Conservation (phyloP, 2,797 vertebrate species). For the Onychomys torridus region DNA sequence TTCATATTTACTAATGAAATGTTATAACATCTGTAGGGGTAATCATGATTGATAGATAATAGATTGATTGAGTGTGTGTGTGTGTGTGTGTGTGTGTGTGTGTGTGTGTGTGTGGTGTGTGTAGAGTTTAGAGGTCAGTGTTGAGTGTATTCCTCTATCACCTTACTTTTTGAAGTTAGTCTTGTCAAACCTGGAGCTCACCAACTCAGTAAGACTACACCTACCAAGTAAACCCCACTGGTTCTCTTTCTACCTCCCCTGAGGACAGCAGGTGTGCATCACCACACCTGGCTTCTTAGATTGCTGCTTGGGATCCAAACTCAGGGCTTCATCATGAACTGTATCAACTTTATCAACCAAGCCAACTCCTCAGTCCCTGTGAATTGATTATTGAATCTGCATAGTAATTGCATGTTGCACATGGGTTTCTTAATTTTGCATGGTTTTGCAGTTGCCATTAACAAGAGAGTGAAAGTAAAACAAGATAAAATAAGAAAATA, state of each 20-base stretch:
- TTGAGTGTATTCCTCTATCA: not conserved
- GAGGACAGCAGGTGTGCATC: not conserved
- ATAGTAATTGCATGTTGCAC: not conserved
- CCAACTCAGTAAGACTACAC: not conserved
- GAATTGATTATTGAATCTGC: not conserved
- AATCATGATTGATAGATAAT: no score
- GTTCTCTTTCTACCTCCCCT: no score
- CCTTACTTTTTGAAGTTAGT: not conserved
- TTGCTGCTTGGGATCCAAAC: not conserved
- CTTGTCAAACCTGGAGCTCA: not conserved
- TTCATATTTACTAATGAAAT: not conserved
- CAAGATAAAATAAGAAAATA: not conserved
- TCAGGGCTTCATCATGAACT: not conserved
- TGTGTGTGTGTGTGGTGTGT: not conserved
- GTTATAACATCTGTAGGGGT: not conserved
- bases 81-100: not conserved
- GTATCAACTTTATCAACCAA: not conserved
- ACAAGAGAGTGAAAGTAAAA: conserved; percentile 33
- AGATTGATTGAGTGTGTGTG: not conserved
- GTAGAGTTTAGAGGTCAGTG: not conserved
- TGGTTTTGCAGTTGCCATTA: conserved; percentile 10
- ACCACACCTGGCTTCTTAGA: not conserved
- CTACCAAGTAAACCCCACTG: not conserved
- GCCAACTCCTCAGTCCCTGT: not conserved
- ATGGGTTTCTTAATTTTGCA: not conserved